Evolutionary conservation across 1,140 invertebrate genomes (phyloP), one percentile per base, ranked within the genome.

Genomic region (Papilio helenus): DNA sequence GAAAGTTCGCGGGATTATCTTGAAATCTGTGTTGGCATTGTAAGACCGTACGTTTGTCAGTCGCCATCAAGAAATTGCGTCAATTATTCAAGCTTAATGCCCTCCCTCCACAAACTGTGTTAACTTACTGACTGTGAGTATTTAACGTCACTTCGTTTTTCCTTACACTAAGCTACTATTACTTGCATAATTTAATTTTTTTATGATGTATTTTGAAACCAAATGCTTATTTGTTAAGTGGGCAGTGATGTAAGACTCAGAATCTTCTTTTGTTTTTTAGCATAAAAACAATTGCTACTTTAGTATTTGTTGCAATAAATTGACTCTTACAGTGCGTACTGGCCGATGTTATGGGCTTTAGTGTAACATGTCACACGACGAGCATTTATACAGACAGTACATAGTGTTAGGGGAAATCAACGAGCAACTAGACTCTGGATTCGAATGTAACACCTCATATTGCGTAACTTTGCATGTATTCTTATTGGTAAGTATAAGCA

Each of bases 61-160:
- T 83, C 78, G 79, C 85, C 83, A 86, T 84, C 83, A 80, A 82
- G 83, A 79, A 80, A 83, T 83, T 82, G 82, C 80, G 51, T 80
- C 80, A 79, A 83, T 85, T 83, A 85, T 83, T 85, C 81, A 83
- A 85, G 81, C 76, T 79, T 81, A 82, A 81, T 81, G 83, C 82
- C 81, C 80, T 81, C 79, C 72, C 65, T 76, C 82, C 80, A 79
- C 82, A 80, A 80, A 26, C 79, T 18, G 20, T 81, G 72, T 81
- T 80, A 79, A 72, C 78, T 73, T 77, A 39, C 29, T 77, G 55
- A 77, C 74, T 55, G 34, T 39, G 34, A 77, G 74, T 77, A 77
- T 77, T 76, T 77, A 77, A 61, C 74, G 51, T 77, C 34, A 61
- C 72, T 73, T 23, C 72, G 2, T 61, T 61, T 26, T 61, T 12